A percentile compares a stretch with the other conserved stretches of the same genome.
phyloP scores from a whole-genome alignment of 2,797 vertebrate species.

The Psittacula derbiana region DNA sequence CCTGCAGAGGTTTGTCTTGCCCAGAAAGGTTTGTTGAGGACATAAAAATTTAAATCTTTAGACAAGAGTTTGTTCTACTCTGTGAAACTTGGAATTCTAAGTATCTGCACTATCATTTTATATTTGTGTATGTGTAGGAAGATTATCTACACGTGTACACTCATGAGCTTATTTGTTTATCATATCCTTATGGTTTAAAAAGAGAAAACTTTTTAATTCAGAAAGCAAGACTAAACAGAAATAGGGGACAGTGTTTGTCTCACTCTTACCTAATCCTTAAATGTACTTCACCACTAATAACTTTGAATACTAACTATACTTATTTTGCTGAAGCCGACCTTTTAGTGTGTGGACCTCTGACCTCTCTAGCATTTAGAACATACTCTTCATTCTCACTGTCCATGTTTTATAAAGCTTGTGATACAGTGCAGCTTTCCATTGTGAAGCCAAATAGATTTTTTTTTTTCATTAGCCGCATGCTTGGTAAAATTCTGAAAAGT shows the following conservation, averaged over 20 bases:
- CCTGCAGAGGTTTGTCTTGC: background rate
- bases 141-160: background rate
- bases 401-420: background rate
- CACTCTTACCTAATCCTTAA: conserved; percentile 5
- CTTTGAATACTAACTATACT: conserved; percentile 62
- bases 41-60: background rate
- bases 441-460: background rate
- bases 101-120: background rate
- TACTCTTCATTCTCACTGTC: conserved; percentile 38
- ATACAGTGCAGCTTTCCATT: background rate
- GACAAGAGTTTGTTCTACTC: background rate
- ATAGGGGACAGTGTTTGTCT: background rate
- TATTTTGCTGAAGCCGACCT: conserved; percentile 23
- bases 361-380: conserved; percentile 31
- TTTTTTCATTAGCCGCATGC: background rate
- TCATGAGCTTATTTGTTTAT: background rate
- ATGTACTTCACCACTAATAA: conserved; percentile 49
- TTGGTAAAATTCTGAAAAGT: background rate
- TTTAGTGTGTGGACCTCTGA: background rate
- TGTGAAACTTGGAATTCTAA: background rate
- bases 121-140: background rate
- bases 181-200: background rate
- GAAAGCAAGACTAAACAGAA: conserved; percentile 24
- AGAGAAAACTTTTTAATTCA: background rate
- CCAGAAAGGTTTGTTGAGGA: background rate